Evolutionary conservation across 2,888 invertebrate genomes (phyloP).

Genomic region (Cantharis nigra): DNA sequence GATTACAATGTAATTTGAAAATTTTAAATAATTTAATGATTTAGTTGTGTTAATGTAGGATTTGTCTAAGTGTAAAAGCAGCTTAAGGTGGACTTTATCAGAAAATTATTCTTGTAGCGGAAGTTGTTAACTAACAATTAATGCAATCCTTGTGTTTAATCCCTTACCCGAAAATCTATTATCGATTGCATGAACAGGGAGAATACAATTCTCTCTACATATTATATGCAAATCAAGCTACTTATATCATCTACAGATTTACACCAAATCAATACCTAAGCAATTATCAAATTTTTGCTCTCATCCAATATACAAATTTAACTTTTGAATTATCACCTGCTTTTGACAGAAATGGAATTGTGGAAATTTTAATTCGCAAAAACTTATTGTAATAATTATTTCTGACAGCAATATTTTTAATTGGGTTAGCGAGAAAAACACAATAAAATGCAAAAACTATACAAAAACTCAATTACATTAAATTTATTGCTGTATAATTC

Average conservation of each 20-base stretch:
- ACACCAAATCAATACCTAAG: background rate
- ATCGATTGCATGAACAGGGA: background rate
- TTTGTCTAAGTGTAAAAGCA: background rate
- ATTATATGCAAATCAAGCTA: background rate
- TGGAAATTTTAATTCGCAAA: background rate
- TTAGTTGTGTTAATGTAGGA: constrained; percentile 1
- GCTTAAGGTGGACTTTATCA: background rate
- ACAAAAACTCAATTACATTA: background rate
- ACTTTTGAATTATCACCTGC: background rate
- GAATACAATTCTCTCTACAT: background rate
- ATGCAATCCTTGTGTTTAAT: background rate
- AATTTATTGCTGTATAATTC: background rate
- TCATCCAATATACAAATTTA: background rate
- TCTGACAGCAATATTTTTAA: background rate
- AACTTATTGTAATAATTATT: background rate
- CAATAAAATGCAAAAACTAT: background rate
- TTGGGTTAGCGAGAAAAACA: background rate
- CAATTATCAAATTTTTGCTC: background rate
- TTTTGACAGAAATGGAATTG: background rate
- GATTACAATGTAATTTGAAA: background rate
- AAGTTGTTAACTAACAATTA: background rate
- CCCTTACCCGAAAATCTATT: background rate
- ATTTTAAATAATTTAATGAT: constrained; percentile 6
- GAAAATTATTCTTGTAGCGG: background rate
- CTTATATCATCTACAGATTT: background rate